Conservation (phyloP, 1,140 invertebrate species). For the Caenorhabditis inopinata region DNA sequence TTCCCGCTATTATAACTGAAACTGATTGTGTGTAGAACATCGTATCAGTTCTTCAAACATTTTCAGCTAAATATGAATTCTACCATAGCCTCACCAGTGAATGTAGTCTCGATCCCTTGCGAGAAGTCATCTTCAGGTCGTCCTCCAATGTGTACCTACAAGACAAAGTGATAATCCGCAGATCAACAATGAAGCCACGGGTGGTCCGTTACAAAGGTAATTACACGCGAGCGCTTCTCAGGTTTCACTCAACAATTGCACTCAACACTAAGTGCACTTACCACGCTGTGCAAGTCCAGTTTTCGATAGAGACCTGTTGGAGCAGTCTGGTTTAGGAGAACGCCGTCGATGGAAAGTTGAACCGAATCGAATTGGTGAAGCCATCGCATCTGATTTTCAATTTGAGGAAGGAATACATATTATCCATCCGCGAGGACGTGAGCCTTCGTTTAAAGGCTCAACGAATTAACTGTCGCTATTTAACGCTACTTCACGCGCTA, state of each 20-base stretch:
- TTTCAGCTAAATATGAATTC: not conserved
- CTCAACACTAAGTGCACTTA: conserved; percentile 19
- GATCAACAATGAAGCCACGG: not conserved
- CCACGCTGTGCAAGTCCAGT: conserved; percentile 58
- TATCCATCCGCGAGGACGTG: too few species aligned
- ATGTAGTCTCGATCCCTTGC: conserved; percentile 58
- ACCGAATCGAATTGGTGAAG: conserved; percentile 66
- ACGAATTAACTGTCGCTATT: too few species aligned
- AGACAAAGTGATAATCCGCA: not conserved
- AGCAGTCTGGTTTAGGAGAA: conserved; percentile 58
- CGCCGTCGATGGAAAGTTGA: conserved; percentile 59
- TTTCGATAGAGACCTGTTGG: conserved; percentile 60
- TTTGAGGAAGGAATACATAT: too few species aligned
- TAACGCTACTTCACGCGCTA: too few species aligned
- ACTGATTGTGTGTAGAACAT: too few species aligned
- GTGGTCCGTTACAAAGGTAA: conserved; percentile 11
- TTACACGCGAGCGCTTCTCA: conserved; percentile 25
- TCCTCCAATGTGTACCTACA: conserved; percentile 63
- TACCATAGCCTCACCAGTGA: conserved; percentile 1
- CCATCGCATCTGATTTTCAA: conserved; percentile 58
- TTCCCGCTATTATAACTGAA: too few species aligned
- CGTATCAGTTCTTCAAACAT: too few species aligned
- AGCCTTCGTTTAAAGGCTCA: too few species aligned
- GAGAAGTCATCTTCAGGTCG: conserved; percentile 60
- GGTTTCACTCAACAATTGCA: conserved; percentile 18